Evolutionary conservation across 2,888 invertebrate species (phyloP).

Genomic region (Machimus rusticus): DNA sequence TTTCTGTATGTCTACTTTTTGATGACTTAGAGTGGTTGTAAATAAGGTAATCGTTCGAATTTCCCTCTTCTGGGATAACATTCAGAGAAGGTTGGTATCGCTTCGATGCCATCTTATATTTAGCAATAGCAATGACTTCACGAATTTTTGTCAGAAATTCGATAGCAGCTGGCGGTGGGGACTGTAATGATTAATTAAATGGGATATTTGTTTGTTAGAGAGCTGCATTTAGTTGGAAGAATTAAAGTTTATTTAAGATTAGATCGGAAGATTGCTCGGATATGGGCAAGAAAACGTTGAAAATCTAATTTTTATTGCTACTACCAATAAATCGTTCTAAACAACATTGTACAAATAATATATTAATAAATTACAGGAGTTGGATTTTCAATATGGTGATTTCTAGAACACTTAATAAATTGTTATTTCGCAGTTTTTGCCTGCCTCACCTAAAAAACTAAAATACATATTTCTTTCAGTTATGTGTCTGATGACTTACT

Average conservation of each 20-base stretch:
- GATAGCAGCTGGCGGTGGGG: slow-evolving; percentile 88
- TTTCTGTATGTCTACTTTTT: slow-evolving; percentile 59
- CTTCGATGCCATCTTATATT: slow-evolving; percentile 85
- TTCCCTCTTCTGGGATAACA: slow-evolving; percentile 81
- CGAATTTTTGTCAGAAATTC: slow-evolving; percentile 89
- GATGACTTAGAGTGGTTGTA: slow-evolving; percentile 61
- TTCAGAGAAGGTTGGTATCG: slow-evolving; percentile 79
- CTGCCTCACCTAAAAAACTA: too few relatives aligned
- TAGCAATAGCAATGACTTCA: slow-evolving; percentile 88
- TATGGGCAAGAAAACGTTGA: too few relatives aligned
- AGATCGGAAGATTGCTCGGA: neutral
- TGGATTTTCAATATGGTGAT: too few relatives aligned
- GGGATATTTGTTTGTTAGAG: neutral
- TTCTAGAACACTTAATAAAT: too few relatives aligned
- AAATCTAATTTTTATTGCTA: too few relatives aligned
- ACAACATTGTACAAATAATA: too few relatives aligned
- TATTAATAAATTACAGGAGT: too few relatives aligned
- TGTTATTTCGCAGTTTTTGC: too few relatives aligned
- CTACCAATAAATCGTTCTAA: too few relatives aligned
- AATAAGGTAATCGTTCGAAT: slow-evolving; percentile 65
- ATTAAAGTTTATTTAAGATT: neutral
- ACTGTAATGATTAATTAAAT: slow-evolving; percentile 65
- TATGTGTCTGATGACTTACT: too few relatives aligned
- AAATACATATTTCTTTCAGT: too few relatives aligned
- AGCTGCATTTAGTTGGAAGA: neutral